Evolutionary conservation across 1,140 invertebrate genomes (phyloP).

Genomic region (Anadara kagoshimensis): DNA sequence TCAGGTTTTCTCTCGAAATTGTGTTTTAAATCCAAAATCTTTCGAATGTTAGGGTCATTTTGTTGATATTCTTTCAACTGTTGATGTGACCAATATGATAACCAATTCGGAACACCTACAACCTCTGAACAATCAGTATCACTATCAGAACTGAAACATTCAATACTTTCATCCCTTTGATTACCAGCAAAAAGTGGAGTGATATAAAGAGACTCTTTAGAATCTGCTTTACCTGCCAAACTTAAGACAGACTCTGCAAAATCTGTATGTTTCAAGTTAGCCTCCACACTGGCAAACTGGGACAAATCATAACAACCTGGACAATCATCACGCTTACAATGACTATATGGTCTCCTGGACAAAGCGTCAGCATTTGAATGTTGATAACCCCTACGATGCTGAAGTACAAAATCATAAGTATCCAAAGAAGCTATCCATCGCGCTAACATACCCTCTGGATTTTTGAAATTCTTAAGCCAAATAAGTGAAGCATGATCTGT

Average conservation of each 20-base stretch:
- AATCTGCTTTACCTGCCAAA: too few species aligned
- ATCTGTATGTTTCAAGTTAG: too few species aligned
- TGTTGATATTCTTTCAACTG: neutral
- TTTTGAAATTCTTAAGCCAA: slow-evolving; percentile 9
- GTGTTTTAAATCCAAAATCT: neutral
- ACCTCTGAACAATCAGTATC: neutral
- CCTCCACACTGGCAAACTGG: neutral
- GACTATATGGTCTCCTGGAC: neutral
- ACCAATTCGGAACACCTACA: neutral
- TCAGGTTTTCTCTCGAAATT: neutral
- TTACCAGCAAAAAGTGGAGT: too few species aligned
- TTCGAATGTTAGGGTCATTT: neutral
- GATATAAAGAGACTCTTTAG: too few species aligned
- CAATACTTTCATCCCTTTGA: too few species aligned
- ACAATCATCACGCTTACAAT: neutral
- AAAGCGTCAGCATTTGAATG: slow-evolving; percentile 15
- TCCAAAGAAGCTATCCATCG: slow-evolving; percentile 8
- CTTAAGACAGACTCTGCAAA: too few species aligned
- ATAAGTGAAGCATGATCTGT: slow-evolving; percentile 16
- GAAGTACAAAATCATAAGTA: slow-evolving; percentile 10
- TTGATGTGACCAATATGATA: neutral
- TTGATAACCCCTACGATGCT: slow-evolving; percentile 10
- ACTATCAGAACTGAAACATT: neutral
- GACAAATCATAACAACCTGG: neutral
- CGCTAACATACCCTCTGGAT: slow-evolving; percentile 10